phyloP scores from a whole-genome alignment of 2,888 invertebrate species.

The Polymixis lichenea region DNA sequence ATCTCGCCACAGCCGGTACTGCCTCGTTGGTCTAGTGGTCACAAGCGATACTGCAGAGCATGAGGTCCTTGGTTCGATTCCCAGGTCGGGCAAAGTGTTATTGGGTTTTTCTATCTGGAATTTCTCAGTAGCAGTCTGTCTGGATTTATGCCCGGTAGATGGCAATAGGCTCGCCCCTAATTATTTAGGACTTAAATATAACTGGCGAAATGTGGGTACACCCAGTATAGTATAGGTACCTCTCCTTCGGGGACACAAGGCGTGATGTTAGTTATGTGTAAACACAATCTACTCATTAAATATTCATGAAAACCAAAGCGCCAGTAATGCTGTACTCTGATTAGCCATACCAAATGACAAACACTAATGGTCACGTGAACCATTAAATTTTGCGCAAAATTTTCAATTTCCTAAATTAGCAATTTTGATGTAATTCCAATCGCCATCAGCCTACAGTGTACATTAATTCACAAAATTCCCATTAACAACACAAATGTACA shows the following conservation, averaged over 20 bases:
- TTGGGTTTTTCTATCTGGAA: no score
- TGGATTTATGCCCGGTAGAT: no score
- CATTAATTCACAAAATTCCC: conserved; percentile 35
- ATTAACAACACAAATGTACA: conserved; percentile 46
- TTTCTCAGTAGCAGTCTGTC: no score
- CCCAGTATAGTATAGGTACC: no score
- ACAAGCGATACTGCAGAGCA: no score
- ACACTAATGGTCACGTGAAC: conserved; percentile 26
- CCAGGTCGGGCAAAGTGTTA: no score
- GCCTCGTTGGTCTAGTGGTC: no score
- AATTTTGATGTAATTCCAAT: conserved; percentile 45
- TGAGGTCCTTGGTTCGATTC: no score
- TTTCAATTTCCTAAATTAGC: conserved; percentile 43
- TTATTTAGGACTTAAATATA: no score
- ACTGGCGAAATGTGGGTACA: no score
- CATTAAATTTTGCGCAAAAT: conserved; percentile 27
- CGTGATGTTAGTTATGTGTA: not conserved
- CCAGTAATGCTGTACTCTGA: conserved; percentile 14
- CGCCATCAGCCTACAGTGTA: conserved; percentile 25
- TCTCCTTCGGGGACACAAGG: no score
- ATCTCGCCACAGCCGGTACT: not conserved
- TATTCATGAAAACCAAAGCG: conserved; percentile 35
- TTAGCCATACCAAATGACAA: conserved; percentile 37
- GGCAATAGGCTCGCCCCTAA: no score
- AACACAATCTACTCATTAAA: conserved; percentile 5